These are phyloP conservation scores for Phataginus tetradactyla DNA, from an alignment of 2,797 vertebrate genomes.

Conservation along the genomic window DNA sequence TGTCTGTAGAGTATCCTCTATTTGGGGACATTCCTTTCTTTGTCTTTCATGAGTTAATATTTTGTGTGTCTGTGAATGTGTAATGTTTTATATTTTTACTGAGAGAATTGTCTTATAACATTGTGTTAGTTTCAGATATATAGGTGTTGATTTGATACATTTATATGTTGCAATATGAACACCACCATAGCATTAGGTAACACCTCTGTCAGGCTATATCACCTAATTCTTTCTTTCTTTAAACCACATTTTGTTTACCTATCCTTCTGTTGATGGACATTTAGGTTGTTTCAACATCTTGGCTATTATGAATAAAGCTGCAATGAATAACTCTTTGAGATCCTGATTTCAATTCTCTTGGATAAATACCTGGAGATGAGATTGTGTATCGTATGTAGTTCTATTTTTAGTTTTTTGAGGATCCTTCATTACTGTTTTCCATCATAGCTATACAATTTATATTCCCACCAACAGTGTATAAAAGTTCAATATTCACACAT, in stretches of 20 bases:
- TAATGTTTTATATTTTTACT: background rate
- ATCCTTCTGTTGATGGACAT: background rate
- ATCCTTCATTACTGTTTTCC: background rate
- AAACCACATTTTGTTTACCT: background rate
- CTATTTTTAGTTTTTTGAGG: background rate
- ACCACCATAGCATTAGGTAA: background rate
- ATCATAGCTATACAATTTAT: background rate
- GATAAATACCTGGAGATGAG: background rate
- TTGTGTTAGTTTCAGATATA: background rate
- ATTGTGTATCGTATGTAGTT: background rate
- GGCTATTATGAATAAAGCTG: background rate
- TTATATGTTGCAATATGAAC: background rate
- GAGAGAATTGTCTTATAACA: background rate
- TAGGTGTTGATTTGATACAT: background rate
- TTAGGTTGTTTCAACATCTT: background rate
- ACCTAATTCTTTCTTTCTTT: background rate
- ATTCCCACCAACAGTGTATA: background rate
- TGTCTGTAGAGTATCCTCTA: background rate
- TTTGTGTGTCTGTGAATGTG: background rate
- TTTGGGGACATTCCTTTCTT: background rate
- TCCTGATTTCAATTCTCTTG: background rate
- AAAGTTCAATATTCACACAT: background rate
- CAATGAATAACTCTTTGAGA: background rate
- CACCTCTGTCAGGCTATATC: background rate
- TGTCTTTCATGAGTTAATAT: background rate